These are phyloP conservation scores for Ceratina australensis DNA, from an alignment of 1,140 invertebrate genomes.

Conservation along the genomic window DNA sequence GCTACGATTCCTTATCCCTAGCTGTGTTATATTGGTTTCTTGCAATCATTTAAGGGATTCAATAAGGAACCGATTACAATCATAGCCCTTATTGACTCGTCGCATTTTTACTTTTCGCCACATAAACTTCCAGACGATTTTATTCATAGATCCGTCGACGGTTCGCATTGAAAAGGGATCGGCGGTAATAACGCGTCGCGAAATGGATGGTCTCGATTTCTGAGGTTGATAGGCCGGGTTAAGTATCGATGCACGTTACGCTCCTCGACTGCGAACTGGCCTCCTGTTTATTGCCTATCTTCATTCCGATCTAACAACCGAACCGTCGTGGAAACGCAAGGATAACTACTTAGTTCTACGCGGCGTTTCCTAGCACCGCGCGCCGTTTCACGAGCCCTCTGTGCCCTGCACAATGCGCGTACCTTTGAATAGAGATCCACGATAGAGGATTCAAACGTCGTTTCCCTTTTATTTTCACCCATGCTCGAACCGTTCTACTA, in stretches of 20 bases:
- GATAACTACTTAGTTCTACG: conserved; percentile 52
- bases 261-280: conserved; percentile 49
- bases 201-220: conserved; percentile 42
- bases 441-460: neutral
- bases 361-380: conserved; percentile 14
- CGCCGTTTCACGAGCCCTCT: neutral
- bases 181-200: conserved; percentile 10
- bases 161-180: neutral
- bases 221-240: conserved; percentile 35
- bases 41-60: too few species aligned
- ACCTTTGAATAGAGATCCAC: neutral
- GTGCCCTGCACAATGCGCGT: neutral
- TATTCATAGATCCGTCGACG: neutral
- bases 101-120: too few species aligned
- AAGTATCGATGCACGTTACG: conserved; percentile 48
- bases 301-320: conserved; percentile 29
- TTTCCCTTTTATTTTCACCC: neutral
- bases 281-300: conserved; percentile 55
- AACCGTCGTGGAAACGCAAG: conserved; percentile 39
- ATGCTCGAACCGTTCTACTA: neutral
- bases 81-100: too few species aligned
- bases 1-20: too few species aligned
- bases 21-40: too few species aligned
- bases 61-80: too few species aligned
- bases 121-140: neutral